Base-by-base conservation (phyloP, 2,888 invertebrate genomes). In the Conops quadrifasciatus region DNA sequence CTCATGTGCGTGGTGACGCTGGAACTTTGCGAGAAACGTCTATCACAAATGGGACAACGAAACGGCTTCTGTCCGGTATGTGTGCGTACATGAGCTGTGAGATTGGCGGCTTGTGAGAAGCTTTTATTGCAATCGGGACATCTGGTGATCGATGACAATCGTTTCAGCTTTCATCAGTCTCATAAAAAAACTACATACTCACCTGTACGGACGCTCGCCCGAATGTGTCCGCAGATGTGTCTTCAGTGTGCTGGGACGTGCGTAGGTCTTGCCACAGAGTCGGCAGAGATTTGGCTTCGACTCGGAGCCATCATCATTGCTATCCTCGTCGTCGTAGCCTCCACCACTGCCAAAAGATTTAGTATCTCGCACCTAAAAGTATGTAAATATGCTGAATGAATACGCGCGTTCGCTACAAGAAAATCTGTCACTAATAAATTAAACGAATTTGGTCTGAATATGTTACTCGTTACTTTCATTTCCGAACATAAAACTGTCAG, bases 11-110 rank as follows among this genome's bases (percentile, higher is more conserved):
- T 98, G 71, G 98, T 99, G 68, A 99, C 97, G 74, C 91, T 91
- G 67, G 93, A 93, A 80, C 97, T 97, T 84, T 99, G 98, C 72
- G 97, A 97, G 87, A 99, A 99, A 79, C 96, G 91, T 73, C 98
- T 90, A 84, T 97, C 96, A 87, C 99, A 99, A 77, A 98, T 95
- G 26, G 96, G 95, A 88, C 99, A 99, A 78, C 94, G 91, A 84
- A 98, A 99, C 56, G 99, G 98, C 84, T 99, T 99, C 87, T 99
- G 98, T 1, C 98, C 98, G 73, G 94, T 94, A 87, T 98, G 98
- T 84, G 86, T 86, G 85, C 86, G 86, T 84, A 97, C 94, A 86
- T 99, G 98, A 15, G 98, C 98, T 11, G 98, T 98, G 77, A 99
- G 88, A 87, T 99, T 99, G 75, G 98, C 98, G 59, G 98, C 98